These are phyloP conservation scores for Amiota minor DNA, from an alignment of 2,888 invertebrate species.

Conservation along the genomic window DNA sequence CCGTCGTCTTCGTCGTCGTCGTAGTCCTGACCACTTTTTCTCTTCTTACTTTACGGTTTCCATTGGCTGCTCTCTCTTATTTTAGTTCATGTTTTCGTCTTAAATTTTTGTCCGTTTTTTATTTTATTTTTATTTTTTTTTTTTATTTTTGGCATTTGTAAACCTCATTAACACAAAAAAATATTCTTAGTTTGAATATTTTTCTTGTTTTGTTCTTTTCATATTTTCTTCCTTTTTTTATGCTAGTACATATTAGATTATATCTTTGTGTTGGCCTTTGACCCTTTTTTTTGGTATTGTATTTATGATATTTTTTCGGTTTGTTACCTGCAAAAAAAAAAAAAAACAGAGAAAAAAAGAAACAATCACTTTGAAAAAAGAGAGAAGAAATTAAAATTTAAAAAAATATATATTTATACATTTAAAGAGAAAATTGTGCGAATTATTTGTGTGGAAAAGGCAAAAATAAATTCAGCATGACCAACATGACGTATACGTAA, in stretches of 20 bases:
- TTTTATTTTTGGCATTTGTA: slow-evolving; percentile 12
- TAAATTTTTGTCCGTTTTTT: not conserved
- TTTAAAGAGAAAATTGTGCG: too few species aligned
- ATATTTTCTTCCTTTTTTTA: not conserved
- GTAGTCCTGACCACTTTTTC: not conserved
- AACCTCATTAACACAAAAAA: slow-evolving; percentile 18
- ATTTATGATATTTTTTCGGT: slow-evolving; percentile 7
- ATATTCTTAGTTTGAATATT: slow-evolving; percentile 8
- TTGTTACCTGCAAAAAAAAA: too few species aligned
- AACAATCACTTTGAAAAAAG: too few species aligned
- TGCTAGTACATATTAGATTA: not conserved
- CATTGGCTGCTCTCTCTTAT: not conserved
- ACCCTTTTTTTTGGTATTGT: not conserved
- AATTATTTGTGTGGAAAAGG: too few species aligned
- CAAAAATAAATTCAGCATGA: too few species aligned
- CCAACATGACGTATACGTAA: slow-evolving; percentile 16
- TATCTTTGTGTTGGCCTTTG: not conserved
- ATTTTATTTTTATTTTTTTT: too few species aligned
- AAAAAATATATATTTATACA: too few species aligned
- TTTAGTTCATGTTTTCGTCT: not conserved
- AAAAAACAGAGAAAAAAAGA: too few species aligned
- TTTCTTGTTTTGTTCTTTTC: not conserved
- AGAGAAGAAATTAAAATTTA: too few species aligned
- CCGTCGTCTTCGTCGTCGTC: not conserved
- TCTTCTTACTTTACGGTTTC: not conserved